Base-by-base conservation (phyloP, 2,888 invertebrate species). In the Pseudanteris insignis region DNA sequence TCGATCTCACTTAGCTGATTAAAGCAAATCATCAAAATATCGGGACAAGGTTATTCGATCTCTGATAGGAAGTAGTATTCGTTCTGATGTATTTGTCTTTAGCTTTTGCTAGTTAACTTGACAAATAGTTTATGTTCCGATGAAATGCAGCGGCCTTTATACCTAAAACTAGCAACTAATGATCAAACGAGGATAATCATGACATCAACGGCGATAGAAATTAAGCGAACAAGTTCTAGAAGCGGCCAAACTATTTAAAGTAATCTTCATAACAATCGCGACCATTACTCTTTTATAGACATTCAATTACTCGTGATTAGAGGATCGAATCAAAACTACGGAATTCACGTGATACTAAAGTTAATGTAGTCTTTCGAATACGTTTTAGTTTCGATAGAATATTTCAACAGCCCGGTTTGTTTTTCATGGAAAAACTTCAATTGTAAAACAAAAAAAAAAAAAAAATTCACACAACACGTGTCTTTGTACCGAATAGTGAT, bases 231-330 rank as follows among this genome's bases (percentile, higher is more conserved):
- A 64, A 58, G 70, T 68, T 73, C 71, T 74, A 76, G 74, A 69
- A 76, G 75, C 71, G 75, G 76, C 76, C 76, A 76, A 76, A 76
- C 64, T 70, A 69, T 37, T 32, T 53, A 68, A 59, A 38, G 15
- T 51, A 71, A 63, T 68, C 47, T 70, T 72, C 70, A 71, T 73
- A 74, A 73, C 74, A 74, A 74, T 40, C 41, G 70, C 66, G 64
- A 66, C 68, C 66, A 67, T 67, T 63, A 66, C 69, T 69, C 70
- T 65, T 64, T 67, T 60, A 65, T 66, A 65, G 63, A 18, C 47
- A 43, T 43, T 58, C 48, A 38, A 48, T 37, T 46, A 38, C 48
- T 48, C 28, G 28, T 9, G 10, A 47, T 32, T 37, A 47, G 33
- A 53, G 25, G 12, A 51, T 37, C 32, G n/a, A 60, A 60, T 48